phyloP scores from a whole-genome alignment of 1,140 invertebrate species.

The Trichoplusia ni region DNA sequence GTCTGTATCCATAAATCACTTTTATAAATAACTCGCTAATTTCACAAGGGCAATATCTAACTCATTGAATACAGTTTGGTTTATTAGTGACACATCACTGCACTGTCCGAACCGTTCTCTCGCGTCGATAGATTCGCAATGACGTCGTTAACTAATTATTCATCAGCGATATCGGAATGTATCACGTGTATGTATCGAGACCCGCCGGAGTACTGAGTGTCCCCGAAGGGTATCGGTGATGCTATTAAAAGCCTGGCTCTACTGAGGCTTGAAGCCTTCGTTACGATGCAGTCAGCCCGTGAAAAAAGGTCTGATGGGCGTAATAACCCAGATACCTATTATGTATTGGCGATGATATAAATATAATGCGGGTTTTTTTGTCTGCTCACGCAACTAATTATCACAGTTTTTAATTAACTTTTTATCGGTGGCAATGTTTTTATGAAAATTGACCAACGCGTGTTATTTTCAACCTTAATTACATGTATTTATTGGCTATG shows the following conservation, averaged over 20 bases:
- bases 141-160: conserved; percentile 4
- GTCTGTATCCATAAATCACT: too few relatives aligned
- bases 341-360: conserved; percentile 8
- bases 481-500: too few relatives aligned
- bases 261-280: conserved; percentile 49
- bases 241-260: conserved; percentile 55
- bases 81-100: not conserved
- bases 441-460: too few relatives aligned
- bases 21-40: too few relatives aligned
- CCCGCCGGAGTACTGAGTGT: conserved; percentile 43
- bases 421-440: not conserved
- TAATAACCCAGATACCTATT: conserved; percentile 51
- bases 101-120: not conserved
- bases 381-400: conserved; percentile 11
- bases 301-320: conserved; percentile 50
- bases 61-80: too few relatives aligned
- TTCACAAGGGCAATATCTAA: too few relatives aligned
- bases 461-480: too few relatives aligned
- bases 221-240: conserved; percentile 24
- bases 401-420: not conserved
- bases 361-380: not conserved
- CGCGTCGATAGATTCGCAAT: conserved; percentile 11
- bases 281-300: conserved; percentile 47
- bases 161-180: conserved; percentile 17
- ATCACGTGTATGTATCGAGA: conserved; percentile 25